Evolutionary conservation across 2,888 invertebrate species (phyloP).

Genomic region (Dolomedes plantarius): DNA sequence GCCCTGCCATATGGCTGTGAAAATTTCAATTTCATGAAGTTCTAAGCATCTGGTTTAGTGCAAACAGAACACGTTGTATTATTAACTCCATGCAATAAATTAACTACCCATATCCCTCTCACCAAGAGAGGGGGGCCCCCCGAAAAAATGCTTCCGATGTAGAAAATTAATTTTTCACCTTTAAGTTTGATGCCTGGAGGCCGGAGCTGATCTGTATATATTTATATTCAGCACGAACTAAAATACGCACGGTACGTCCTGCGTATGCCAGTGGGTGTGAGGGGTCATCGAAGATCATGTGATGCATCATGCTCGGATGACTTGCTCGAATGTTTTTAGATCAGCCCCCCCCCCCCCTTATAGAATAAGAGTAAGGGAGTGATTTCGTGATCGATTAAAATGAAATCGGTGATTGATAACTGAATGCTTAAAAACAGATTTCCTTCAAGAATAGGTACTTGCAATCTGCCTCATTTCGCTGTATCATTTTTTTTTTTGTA

Average conservation of each 20-base stretch:
- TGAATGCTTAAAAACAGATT: not conserved
- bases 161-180: constrained; percentile 62
- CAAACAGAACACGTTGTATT: constrained; percentile 6
- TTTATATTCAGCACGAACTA: constrained; percentile 35
- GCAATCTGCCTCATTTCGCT: not conserved
- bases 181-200: constrained; percentile 35
- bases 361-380: constrained; percentile 19
- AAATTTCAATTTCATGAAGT: constrained; percentile 12
- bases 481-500: not conserved
- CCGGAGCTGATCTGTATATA: not conserved
- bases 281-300: constrained; percentile 32
- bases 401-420: constrained; percentile 37
- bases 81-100: not conserved
- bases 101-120: not conserved
- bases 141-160: not conserved
- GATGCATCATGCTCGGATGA: constrained; percentile 51
- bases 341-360: not conserved
- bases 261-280: constrained; percentile 47
- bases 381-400: constrained; percentile 56
- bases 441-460: not conserved
- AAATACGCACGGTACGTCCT: constrained; percentile 12
- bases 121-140: not conserved
- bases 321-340: constrained; percentile 12
- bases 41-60: not conserved
- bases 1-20: constrained; percentile 6